These are phyloP conservation scores for Cryptocephalus moraei DNA, from an alignment of 2,888 invertebrate genomes.

Conservation along the genomic window DNA sequence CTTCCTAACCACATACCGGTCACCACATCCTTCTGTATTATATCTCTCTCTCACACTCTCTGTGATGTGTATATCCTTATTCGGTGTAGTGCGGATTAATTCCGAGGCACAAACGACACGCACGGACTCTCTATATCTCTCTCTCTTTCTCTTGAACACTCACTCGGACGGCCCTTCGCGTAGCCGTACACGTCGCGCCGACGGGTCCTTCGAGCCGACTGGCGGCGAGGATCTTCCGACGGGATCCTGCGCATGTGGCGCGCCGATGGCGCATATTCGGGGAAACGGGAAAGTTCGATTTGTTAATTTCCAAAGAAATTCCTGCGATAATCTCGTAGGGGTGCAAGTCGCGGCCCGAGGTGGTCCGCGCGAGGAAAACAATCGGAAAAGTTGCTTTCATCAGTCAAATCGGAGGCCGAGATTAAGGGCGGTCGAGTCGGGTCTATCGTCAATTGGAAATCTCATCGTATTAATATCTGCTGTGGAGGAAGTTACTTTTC, in stretches of 20 bases:
- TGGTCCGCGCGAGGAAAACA: neutral
- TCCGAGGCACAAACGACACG: neutral
- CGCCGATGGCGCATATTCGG: constrained; percentile 38
- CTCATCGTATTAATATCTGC: neutral
- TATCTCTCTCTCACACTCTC: too few species aligned
- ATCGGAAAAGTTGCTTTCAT: neutral
- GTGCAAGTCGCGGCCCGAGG: neutral
- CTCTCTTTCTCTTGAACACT: neutral
- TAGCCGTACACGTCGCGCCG: constrained; percentile 16
- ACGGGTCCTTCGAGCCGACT: constrained; percentile 33
- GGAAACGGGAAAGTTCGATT: constrained; percentile 32
- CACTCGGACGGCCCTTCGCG: neutral
- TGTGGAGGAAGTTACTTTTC: neutral
- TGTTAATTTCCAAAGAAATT: constrained; percentile 32
- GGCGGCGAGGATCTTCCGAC: constrained; percentile 29
- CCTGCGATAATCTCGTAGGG: constrained; percentile 21
- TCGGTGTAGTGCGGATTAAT: neutral
- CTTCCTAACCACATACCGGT: too few species aligned
- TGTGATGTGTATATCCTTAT: neutral
- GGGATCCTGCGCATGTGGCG: constrained; percentile 42
- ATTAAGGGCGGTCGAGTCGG: neutral
- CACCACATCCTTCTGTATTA: too few species aligned
- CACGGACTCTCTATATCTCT: neutral
- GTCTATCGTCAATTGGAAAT: neutral
- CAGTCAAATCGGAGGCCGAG: too few species aligned